Base-by-base conservation (phyloP, 2,113 vertebrate genomes). In the Pogonocichla stellata region DNA sequence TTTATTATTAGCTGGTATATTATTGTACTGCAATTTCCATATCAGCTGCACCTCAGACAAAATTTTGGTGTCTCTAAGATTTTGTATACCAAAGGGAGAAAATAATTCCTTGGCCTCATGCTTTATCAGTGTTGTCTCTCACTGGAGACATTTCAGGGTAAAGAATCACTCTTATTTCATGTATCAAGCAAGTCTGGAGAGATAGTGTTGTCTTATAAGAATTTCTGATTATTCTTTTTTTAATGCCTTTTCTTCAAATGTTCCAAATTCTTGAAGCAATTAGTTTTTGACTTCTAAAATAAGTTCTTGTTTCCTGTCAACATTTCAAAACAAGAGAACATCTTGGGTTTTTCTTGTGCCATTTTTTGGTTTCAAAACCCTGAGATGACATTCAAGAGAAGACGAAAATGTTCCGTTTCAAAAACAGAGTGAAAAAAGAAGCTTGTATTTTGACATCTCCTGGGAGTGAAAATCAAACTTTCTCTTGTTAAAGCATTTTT, bases 291-390 rank as follows among this genome's bases (percentile, higher is more conserved):
- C 42, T 80, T 74, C 62, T 77, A 92, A 96, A 95, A 92, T 81
- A 65, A 70, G 11, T 70, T 90, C 20, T 42, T 91, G 45, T 95
- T 95, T 95, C 85, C 84, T 64, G 34, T 90, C 78, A 95, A 66
- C 71, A 80, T 88, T 94, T 95, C 94, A 92, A 92, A 97, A 95
- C 71, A 95, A 83, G 81, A 80, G 38, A 91, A 88, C 8, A 78
- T 83, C 38, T 90, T 90, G 34, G 1, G 28, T 67, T 69, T 80
- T 48, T 73, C 50, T 88, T 9, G 3, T 90, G 71, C 34, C 26
- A 40, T 73, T 74, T 89, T 88, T 92, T 60, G 50, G 31, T 91
- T 90, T 65, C 62, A 87, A 95, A 95, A 79, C 53, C 6, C 22
- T 61, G 62, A 85, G 29, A 28, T 90, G 74, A 79, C 69, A 90